Conservation (phyloP, 2,113 vertebrate species). For the Poeciliopsis retropinna region DNA sequence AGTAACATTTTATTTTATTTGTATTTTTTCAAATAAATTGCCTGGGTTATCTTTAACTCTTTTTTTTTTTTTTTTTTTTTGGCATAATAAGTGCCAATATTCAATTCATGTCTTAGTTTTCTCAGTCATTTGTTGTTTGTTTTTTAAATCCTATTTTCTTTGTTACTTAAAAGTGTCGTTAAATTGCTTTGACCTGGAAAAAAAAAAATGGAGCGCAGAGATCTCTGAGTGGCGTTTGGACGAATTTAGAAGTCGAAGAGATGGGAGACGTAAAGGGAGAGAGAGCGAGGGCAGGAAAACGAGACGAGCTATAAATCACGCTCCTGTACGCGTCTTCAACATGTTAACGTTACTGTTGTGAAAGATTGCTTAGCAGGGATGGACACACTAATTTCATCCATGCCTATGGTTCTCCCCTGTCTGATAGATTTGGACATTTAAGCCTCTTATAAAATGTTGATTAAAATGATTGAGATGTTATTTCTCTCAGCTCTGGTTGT, state of each 20-base stretch:
- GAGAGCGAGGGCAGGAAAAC: constrained; percentile 17
- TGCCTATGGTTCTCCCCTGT: constrained; percentile 67
- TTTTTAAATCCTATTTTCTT: too few relatives aligned
- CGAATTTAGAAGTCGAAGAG: constrained; percentile 74
- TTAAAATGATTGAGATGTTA: constrained; percentile 66
- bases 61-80: not conserved
- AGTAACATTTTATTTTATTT: too few relatives aligned
- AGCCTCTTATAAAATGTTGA: constrained; percentile 63
- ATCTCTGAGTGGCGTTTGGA: constrained; percentile 59
- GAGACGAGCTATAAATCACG: constrained; percentile 72
- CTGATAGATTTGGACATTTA: constrained; percentile 63
- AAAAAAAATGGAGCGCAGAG: constrained; percentile 43
- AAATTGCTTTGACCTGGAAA: constrained; percentile 18
- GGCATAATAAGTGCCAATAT: not conserved
- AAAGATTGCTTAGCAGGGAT: constrained; percentile 42
- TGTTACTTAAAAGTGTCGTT: too few relatives aligned
- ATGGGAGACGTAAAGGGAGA: constrained; percentile 9
- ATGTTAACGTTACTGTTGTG: constrained; percentile 23
- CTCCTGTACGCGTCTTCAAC: constrained; percentile 18
- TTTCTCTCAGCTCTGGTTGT: constrained; percentile 77
- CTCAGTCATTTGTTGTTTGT: not conserved
- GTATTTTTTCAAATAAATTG: not conserved
- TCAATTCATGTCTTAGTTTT: not conserved
- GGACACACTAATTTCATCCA: not conserved
- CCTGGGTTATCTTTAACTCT: not conserved